Evolutionary conservation across 2,797 vertebrate species (phyloP).

Genomic region (Siniperca scherzeri): DNA sequence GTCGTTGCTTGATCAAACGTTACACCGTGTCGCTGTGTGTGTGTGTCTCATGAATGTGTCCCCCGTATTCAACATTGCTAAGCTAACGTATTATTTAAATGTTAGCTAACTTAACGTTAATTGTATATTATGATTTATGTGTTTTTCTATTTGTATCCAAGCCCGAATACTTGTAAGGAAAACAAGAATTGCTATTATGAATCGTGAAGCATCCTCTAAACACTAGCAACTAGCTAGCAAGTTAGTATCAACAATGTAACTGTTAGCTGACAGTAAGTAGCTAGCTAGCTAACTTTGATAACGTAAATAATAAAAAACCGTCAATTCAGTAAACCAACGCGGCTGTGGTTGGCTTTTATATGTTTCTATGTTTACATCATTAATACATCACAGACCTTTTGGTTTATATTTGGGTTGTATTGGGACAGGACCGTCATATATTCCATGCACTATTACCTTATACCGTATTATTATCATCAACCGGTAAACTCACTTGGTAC

Average conservation of each 20-base stretch:
- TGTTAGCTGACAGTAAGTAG: conserved; percentile 22
- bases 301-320: not conserved
- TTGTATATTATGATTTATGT: not conserved
- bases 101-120: not conserved
- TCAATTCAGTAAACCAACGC: accelerated
- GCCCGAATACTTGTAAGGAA: accelerated
- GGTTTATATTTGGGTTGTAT: not conserved
- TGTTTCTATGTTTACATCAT: accelerated
- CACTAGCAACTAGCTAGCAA: not conserved
- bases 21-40: not conserved
- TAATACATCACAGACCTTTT: not conserved
- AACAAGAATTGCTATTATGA: not conserved
- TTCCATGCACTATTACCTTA: no score
- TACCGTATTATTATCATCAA: no score
- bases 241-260: conserved; percentile 1
- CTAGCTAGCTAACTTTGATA: conserved; percentile 4
- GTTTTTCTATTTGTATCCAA: not conserved
- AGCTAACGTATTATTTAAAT: conserved; percentile 54
- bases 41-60: conserved; percentile 75
- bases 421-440: no score
- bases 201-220: not conserved
- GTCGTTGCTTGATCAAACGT: not conserved
- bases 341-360: accelerated
- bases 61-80: conserved; percentile 64
- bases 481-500: no score